These are phyloP conservation scores for Rhagophthalmus giganteus DNA, from an alignment of 2,888 invertebrate genomes.

Conservation along the genomic window DNA sequence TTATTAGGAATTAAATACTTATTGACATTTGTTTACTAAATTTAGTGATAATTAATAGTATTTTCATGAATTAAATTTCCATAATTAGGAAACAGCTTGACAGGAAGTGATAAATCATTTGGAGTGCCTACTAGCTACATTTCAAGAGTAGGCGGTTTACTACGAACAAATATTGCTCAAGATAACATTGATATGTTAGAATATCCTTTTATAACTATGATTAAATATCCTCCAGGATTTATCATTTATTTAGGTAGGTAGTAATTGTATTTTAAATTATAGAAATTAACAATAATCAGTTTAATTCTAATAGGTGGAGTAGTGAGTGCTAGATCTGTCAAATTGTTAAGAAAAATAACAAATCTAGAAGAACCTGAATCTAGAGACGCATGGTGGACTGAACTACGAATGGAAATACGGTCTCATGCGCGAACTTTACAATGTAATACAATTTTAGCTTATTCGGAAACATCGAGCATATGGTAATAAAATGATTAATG, in stretches of 20 bases:
- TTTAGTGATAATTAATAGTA: no score
- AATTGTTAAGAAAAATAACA: conserved; percentile 77
- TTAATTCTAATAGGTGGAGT: conserved; percentile 68
- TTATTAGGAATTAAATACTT: no score
- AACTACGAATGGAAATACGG: conserved; percentile 90
- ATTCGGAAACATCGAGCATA: conserved; percentile 89
- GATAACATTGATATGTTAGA: conserved; percentile 88
- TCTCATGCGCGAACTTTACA: conserved; percentile 90
- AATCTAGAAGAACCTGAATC: conserved; percentile 89
- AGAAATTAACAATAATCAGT: no score
- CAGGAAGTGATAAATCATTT: conserved; percentile 66
- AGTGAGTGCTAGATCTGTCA: conserved; percentile 82
- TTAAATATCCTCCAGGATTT: conserved; percentile 86
- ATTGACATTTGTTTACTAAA: no score
- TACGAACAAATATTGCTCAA: conserved; percentile 70
- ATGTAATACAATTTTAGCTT: conserved; percentile 93
- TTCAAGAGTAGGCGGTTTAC: conserved; percentile 58
- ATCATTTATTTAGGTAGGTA: conserved; percentile 79
- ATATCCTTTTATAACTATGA: conserved; percentile 93
- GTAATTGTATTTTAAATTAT: neutral
- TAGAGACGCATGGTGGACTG: conserved; percentile 96
- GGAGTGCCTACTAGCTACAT: conserved; percentile 62
- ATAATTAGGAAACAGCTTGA: conserved; percentile 71
- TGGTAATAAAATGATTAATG: no score
- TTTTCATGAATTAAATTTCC: neutral